Base-by-base conservation (phyloP, 2,797 vertebrate species). In the Borostomias antarcticus region DNA sequence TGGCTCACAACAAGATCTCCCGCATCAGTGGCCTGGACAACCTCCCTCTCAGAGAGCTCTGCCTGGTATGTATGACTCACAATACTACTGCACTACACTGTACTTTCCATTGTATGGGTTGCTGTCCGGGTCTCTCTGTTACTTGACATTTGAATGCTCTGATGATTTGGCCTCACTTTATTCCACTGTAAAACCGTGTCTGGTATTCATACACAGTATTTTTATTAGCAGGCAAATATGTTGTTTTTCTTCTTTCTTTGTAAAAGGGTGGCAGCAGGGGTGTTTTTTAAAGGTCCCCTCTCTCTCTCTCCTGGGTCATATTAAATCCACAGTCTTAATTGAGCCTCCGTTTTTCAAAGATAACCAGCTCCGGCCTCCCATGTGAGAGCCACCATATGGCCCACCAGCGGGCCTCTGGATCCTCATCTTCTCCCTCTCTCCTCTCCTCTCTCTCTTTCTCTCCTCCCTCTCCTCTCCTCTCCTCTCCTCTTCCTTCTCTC, bases 1-100 rank as follows among this genome's bases (percentile, higher is more conserved):
- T 98, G 83, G 92, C 92, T 1, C 82, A 94, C 75, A 99, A 99
- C 92, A 92, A 66, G 74, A 89, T 99, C 78, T 53, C n/a, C 0
- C 64, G 52, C n/a, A 88, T 96, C 72, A 53, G 57, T 0, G 89
- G 94, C 43, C 84, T 99, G 75, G 76, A 83, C 26, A 50, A 74
- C 4, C 74, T 98, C 7, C 94, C 94, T 2, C 85, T 99, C 78
- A 90, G 68, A 79, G 68, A 86, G 23, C 94, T 99, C 64, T 85
- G 82, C 29, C 85, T 99, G 85, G 97, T 99, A 86, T 80, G 88
- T 84, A 32, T 40, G 52, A n/a, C 19, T 33, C 28, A 40, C n/a
- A 68, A 53, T 8, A 15, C 19, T 2, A 64, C 29, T 58, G 21
- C 40, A 8, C 4, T 11, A 6, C 33, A 37, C 21, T 25, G 11